Base-by-base conservation (phyloP, 1,140 invertebrate genomes). In the Trachymyrmex cornetzi region DNA sequence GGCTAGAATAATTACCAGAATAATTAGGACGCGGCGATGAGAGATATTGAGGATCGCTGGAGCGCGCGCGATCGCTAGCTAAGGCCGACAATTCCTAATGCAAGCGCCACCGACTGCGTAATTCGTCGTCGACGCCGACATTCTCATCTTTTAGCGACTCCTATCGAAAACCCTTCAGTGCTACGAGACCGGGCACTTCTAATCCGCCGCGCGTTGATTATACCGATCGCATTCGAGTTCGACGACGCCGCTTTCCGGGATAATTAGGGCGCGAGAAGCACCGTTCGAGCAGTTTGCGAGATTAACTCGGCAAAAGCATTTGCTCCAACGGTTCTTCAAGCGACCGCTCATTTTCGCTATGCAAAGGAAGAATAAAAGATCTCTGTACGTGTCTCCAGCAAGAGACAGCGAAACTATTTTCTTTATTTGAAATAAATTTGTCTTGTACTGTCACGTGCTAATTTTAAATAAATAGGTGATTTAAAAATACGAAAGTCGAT, bases 1-100 rank as follows among this genome's bases (percentile, higher is more conserved):
- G 89, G 87, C 84, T 86, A 84, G 89, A 92, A 92, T 92, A 92
- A 92, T 92, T 92, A 90, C 91, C 88, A 92, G 91, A 91, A 92
- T 92, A 92, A 92, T 91, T 92, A 92, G 91, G 89, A 91, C 89
- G 86, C 86, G 86, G 72, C 67, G 87, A 86, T 88, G 91, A 77
- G 88, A 91, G 85, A 82, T 66, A 91, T 91, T 91, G 90, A 91
- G 24, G 77, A 61, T 75, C 90, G 91, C 22, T 77, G 81, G 77
- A 84, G 88, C 90, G 90, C 38, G 77, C 79, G 66, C 64, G 86
- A 89, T 90, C 89, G 38, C 34, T 84, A 24, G 87, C 71, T 85
- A 75, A 57, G 63, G 69, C 80, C 48, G 86, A 87, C 85, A 84
- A 84, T 80, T 90, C 89, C 72, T 63, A 77, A 80, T 85, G 61